Percentiles rank a stretch among this genome's conserved stretches.
These are phyloP conservation scores for Hypotaenidia okinawae DNA, from an alignment of 2,797 vertebrate genomes.

Conservation along the genomic window DNA sequence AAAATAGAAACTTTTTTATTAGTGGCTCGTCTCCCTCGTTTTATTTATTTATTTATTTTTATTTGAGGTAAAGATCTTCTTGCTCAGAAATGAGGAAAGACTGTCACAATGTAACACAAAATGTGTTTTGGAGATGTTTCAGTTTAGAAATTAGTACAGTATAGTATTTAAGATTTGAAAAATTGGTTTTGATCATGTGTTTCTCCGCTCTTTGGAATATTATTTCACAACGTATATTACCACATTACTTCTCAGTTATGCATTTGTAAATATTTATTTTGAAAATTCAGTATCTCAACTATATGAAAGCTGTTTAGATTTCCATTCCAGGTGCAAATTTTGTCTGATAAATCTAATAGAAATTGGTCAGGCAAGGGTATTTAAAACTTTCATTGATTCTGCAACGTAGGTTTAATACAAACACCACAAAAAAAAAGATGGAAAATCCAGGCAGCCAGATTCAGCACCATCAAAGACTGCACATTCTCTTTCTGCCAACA, in stretches of 20 bases:
- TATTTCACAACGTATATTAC: slow-evolving; percentile 20
- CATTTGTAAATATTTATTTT: slow-evolving; percentile 59
- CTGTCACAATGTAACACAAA: not conserved
- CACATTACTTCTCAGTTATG: slow-evolving; percentile 6
- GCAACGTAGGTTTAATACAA: not conserved
- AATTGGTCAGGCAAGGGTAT: slow-evolving; percentile 34
- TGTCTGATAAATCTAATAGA: slow-evolving; percentile 64
- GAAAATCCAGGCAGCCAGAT: slow-evolving; percentile 28
- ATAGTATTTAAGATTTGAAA: slow-evolving; percentile 49
- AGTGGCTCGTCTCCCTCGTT: not conserved
- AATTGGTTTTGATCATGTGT: not conserved
- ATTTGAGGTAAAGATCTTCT: not conserved
- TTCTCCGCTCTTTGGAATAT: not conserved
- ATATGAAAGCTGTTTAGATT: slow-evolving; percentile 30
- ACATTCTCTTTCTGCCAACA: slow-evolving; percentile 42
- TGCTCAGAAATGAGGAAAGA: not conserved
- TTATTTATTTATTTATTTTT: not conserved
- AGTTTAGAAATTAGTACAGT: slow-evolving; percentile 26
- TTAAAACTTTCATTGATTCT: slow-evolving; percentile 63
- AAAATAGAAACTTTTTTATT: not conserved
- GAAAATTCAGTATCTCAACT: slow-evolving; percentile 31
- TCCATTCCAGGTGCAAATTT: slow-evolving; percentile 35
- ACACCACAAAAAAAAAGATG: not conserved
- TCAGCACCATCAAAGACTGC: slow-evolving; percentile 20
- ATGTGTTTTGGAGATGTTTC: not conserved